Evolutionary conservation across 2,888 invertebrate species (phyloP).

Genomic region (Azorinus chamasolen): DNA sequence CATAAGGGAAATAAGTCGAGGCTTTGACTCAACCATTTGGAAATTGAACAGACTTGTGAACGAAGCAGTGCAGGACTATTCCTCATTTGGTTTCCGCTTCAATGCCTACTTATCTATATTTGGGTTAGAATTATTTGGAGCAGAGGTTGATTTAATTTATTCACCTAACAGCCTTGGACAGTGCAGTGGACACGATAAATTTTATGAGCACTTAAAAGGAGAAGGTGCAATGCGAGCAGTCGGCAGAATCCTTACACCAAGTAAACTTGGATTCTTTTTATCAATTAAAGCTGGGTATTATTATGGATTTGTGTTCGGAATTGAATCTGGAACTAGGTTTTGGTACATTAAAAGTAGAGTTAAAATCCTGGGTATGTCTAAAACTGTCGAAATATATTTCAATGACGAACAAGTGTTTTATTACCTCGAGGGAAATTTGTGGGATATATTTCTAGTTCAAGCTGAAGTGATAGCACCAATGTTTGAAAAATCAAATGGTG

Average conservation of each 20-base stretch:
- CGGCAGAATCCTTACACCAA: neutral
- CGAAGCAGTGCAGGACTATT: neutral
- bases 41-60: no score
- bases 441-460: slow-evolving; percentile 41
- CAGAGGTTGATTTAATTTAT: slow-evolving; percentile 45
- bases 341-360: no score
- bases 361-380: slow-evolving; percentile 13
- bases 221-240: slow-evolving; percentile 36
- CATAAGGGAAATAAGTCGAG: no score
- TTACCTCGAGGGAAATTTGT: slow-evolving; percentile 46
- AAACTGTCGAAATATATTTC: slow-evolving; percentile 13
- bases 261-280: slow-evolving; percentile 19
- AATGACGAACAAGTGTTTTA: slow-evolving; percentile 24
- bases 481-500: no score
- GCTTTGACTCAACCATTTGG: no score
- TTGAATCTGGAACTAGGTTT: no score
- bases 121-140: neutral
- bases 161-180: slow-evolving; percentile 22
- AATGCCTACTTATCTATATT: neutral
- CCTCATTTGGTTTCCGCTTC: slow-evolving; percentile 37
- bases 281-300: neutral
- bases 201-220: slow-evolving; percentile 29
- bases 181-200: slow-evolving; percentile 41
- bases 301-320: neutral
- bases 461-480: slow-evolving; percentile 31